Base-by-base conservation (phyloP, 2,113 vertebrate species). In the Bufo gargarizans region DNA sequence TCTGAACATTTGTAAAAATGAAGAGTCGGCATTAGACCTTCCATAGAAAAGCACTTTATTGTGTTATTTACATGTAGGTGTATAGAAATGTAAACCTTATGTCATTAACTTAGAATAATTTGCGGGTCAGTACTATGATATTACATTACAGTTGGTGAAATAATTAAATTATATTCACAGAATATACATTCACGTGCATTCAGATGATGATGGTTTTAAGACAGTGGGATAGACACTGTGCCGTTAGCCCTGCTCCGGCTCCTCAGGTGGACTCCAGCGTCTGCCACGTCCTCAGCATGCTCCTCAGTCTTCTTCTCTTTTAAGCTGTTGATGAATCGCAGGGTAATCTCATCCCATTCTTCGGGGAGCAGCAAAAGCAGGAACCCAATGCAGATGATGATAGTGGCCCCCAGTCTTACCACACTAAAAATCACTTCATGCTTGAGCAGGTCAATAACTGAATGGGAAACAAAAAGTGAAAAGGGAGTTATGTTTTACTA, bases 361-460 rank as follows among this genome's bases (percentile, higher is more conserved):
- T 99, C 98, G 0, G 98, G 98, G 78, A 99, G 94, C 67, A 99
- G 94, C 95, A 99, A 95, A 22, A 99, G 96, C 91, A 99, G 93
- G 92, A 99, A 99, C 0, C 98, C 98, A 4, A 98, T 90, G 93
- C 97, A 99, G 91, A 99, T 99, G 91, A 99, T 96, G 93, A 97
- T 96, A 89, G 98, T 99, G 67, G 98, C 98, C 10, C 97, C 96
- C 92, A 99, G 91, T 14, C 98, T 95, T 89, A 99, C 98, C 0
- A 98, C 95, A 0, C 97, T 99, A 95, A 99, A 99, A 93, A 99
- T 98, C 90, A 99, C 97, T 90, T 99, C 97, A 61, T 99, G 98
- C 92, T 99, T 99, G 92, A 99, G 89, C 88, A 99, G 96, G 69
- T 99, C 98, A 61, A 99, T 96, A 4, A 97, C 98, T 99, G 77